Percentiles rank a stretch among this genome's conserved stretches.
phyloP scores from a whole-genome alignment of 2,797 vertebrate species.

The Melanotaenia nigrans region DNA sequence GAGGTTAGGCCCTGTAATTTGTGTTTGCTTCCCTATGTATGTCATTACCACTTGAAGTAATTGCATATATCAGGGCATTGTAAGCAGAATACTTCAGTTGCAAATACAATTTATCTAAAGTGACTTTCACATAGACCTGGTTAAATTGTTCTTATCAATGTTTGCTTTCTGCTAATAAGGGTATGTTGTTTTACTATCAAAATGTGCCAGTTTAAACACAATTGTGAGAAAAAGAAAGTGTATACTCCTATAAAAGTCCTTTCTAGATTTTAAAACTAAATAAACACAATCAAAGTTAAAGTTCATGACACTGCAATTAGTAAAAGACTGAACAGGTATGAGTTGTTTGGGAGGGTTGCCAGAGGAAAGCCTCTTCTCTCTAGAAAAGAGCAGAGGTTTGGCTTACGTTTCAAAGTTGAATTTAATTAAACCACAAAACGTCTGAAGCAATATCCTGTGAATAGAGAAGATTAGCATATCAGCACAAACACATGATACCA shows the following conservation, averaged over 20 bases:
- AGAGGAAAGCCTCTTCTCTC: background rate
- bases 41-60: constrained; percentile 3
- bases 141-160: constrained; percentile 34
- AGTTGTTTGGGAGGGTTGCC: background rate
- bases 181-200: constrained; percentile 10
- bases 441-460: too few relatives aligned
- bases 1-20: constrained; percentile 80
- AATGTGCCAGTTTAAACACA: constrained; percentile 11
- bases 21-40: constrained; percentile 11
- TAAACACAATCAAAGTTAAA: background rate
- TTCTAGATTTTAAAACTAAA: background rate
- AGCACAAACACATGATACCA: too few relatives aligned
- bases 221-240: background rate
- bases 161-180: background rate
- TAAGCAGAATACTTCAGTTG: constrained; percentile 22
- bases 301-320: background rate
- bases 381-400: background rate
- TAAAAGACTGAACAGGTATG: background rate
- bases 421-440: too few relatives aligned
- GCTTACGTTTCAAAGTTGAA: background rate
- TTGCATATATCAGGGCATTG: constrained; percentile 10
- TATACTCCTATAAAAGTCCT: background rate
- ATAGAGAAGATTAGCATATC: too few relatives aligned
- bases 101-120: constrained; percentile 41
- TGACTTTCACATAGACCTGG: constrained; percentile 37